These are phyloP conservation scores for Lasioglossum albipes DNA, from an alignment of 1,140 invertebrate genomes.

Conservation along the genomic window DNA sequence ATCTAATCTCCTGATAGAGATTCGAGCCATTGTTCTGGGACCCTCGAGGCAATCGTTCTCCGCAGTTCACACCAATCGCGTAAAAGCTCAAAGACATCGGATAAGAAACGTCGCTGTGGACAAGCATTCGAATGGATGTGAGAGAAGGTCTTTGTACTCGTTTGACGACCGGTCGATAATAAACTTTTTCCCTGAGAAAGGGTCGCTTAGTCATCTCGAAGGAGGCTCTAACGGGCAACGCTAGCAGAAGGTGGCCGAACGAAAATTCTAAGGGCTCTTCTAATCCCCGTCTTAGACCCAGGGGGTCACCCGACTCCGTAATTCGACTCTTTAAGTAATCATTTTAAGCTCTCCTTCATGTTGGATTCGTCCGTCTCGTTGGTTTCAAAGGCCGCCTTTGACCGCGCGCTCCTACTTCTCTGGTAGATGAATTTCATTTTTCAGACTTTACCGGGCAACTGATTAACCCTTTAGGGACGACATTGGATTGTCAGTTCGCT, in stretches of 20 bases:
- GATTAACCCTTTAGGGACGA: neutral
- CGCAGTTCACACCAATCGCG: conserved; percentile 42
- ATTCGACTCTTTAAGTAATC: conserved; percentile 49
- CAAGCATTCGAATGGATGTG: too few relatives aligned
- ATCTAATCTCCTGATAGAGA: conserved; percentile 54
- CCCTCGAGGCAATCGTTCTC: conserved; percentile 12
- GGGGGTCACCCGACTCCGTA: conserved; percentile 22
- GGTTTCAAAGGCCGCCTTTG: conserved; percentile 40
- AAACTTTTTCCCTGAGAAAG: conserved; percentile 54
- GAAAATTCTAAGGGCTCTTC: conserved; percentile 65
- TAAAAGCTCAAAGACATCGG: conserved; percentile 11
- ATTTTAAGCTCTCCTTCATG: conserved; percentile 18
- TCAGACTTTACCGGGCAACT: neutral
- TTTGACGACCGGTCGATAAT: conserved; percentile 61
- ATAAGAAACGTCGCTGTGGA: neutral
- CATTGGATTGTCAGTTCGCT: neutral
- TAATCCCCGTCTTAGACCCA: conserved; percentile 43
- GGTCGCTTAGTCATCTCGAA: conserved; percentile 62
- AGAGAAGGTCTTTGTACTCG: neutral
- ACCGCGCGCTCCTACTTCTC: neutral
- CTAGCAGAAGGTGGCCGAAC: conserved; percentile 6
- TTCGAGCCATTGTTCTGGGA: neutral
- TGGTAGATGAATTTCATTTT: conserved; percentile 26
- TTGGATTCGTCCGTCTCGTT: neutral
- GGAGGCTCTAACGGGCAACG: neutral